Evolutionary conservation across 2,888 invertebrate species (phyloP).

Genomic region (Taphrorychus bicolor): DNA sequence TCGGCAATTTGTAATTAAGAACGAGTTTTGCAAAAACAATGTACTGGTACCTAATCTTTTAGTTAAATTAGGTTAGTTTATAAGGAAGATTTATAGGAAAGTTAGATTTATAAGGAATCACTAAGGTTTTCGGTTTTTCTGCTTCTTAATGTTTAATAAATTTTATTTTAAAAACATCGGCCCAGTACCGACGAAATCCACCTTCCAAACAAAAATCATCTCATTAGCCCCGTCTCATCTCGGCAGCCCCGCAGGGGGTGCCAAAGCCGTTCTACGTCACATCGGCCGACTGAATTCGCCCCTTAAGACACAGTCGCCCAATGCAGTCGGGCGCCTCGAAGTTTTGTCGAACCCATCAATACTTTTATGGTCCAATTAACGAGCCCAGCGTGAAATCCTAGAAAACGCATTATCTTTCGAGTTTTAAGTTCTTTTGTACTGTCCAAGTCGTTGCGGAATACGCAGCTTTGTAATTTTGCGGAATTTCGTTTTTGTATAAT

Average conservation of each 20-base stretch:
- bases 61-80: too few species aligned
- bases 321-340: neutral
- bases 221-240: conserved; percentile 56
- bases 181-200: neutral
- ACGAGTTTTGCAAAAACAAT: too few species aligned
- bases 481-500: conserved; percentile 27
- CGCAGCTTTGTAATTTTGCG: conserved; percentile 32
- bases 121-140: too few species aligned
- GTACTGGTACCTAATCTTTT: too few species aligned
- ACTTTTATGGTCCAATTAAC: conserved; percentile 9
- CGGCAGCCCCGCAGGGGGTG: conserved; percentile 54
- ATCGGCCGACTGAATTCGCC: conserved; percentile 51
- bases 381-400: conserved; percentile 16
- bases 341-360: conserved; percentile 5
- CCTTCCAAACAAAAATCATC: conserved; percentile 45
- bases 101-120: too few species aligned
- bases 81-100: too few species aligned
- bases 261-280: conserved; percentile 55
- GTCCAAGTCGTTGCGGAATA: conserved; percentile 21
- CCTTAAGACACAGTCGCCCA: conserved; percentile 3
- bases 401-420: conserved; percentile 33
- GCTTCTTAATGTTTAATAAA: too few species aligned
- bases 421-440: conserved; percentile 23
- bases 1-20: too few species aligned
- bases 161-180: neutral